Percentiles rank a stretch among this genome's conserved stretches.
These are phyloP conservation scores for Helicoverpa armigera DNA, from an alignment of 1,140 invertebrate genomes.

Conservation along the genomic window DNA sequence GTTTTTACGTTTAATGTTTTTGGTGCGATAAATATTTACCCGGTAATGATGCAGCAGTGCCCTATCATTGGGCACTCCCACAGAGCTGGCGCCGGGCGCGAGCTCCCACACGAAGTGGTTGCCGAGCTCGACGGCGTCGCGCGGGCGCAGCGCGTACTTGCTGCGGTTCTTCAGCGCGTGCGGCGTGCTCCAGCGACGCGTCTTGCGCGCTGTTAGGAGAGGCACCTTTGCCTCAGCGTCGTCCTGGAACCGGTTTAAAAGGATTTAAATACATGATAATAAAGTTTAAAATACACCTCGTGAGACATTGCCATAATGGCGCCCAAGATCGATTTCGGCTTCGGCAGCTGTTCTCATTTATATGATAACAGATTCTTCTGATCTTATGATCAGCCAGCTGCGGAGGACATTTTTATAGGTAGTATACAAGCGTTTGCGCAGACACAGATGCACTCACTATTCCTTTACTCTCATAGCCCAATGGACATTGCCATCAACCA, in stretches of 20 bases:
- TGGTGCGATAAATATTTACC: slow-evolving; percentile 60
- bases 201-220: slow-evolving; percentile 93
- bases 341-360: too few species aligned
- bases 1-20: neutral
- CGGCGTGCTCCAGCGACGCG: slow-evolving; percentile 87
- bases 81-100: slow-evolving; percentile 90
- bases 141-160: slow-evolving; percentile 95
- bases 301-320: too few species aligned
- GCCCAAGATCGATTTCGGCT: neutral
- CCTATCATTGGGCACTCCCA: slow-evolving; percentile 93
- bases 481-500: too few species aligned
- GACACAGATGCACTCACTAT: too few species aligned
- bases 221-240: slow-evolving; percentile 83
- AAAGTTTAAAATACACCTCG: too few species aligned
- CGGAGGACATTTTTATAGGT: too few species aligned
- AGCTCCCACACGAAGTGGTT: slow-evolving; percentile 98
- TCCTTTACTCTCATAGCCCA: too few species aligned
- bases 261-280: neutral
- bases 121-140: slow-evolving; percentile 94
- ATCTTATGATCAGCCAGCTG: too few species aligned
- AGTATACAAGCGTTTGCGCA: too few species aligned
- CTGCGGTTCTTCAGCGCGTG: slow-evolving; percentile 95
- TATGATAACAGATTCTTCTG: too few species aligned
- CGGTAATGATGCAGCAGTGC: slow-evolving; percentile 97
- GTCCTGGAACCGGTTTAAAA: slow-evolving; percentile 70